Evolutionary conservation across 2,888 invertebrate species (phyloP).

Genomic region (Allophyes oxyacanthae): DNA sequence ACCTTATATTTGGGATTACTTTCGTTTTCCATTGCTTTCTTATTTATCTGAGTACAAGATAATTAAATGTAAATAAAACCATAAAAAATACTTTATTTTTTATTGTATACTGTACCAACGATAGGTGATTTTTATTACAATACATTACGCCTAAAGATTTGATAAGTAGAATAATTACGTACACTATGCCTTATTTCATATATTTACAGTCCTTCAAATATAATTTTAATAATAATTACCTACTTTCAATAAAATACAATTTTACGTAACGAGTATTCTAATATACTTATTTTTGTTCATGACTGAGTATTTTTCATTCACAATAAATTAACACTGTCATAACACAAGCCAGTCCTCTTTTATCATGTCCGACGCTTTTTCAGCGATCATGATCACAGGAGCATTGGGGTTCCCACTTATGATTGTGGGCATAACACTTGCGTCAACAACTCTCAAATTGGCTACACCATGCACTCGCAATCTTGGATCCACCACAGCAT

Average conservation of each 20-base stretch:
- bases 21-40: too few species aligned
- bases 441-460: constrained; percentile 94
- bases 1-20: too few species aligned
- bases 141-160: constrained; percentile 38
- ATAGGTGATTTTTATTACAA: constrained; percentile 44
- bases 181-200: constrained; percentile 37
- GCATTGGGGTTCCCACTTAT: constrained; percentile 97
- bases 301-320: constrained; percentile 50
- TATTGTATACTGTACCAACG: constrained; percentile 45
- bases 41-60: too few species aligned
- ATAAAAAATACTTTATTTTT: constrained; percentile 30
- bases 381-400: constrained; percentile 96
- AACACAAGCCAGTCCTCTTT: constrained; percentile 94
- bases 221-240: constrained; percentile 24
- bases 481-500: constrained; percentile 94
- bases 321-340: constrained; percentile 75
- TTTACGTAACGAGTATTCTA: constrained; percentile 41
- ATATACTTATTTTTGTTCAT: constrained; percentile 46
- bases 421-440: constrained; percentile 96
- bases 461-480: constrained; percentile 94
- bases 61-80: constrained; percentile 23
- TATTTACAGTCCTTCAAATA: constrained; percentile 51
- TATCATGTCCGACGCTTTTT: constrained; percentile 96
- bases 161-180: constrained; percentile 45
- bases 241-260: constrained; percentile 44